Base-by-base conservation (phyloP, 2,113 vertebrate species). In the Ptilorrhoa leucosticta region DNA sequence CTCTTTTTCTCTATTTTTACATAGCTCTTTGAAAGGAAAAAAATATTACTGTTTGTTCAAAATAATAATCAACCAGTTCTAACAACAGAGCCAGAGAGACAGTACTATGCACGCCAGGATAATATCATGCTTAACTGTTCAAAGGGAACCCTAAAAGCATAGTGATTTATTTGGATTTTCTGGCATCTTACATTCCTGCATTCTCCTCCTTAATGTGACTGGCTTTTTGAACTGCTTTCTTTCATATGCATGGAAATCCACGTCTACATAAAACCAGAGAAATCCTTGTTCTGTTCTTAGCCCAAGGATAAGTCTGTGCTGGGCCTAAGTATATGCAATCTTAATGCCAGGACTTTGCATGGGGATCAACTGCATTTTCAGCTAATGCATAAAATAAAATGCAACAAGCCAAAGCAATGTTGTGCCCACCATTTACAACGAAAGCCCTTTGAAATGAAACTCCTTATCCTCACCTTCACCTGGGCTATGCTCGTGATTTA, bases 391-490 rank as follows among this genome's bases (percentile, higher is more conserved):
- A n/a, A 81, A 89, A 77, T 58, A 72, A 89, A 93, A 91, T 44
- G 53, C 80, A 79, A 16, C 57, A 64, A 70, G 48, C 28, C 42
- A 83, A 68, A 87, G 42, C 16, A 22, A 5, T n/a, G 35, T 22
- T 57, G 31, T 63, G 26, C n/a, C 22, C 17, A 60, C 19, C 28
- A 18, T 61, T 83, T 81, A 69, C 35, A 35, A 50, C 9, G 79
- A 76, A 86, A 75, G 7, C 17, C 39, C 47, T 86, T 83, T 83
- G 68, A 94, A 95, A 81, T 63, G 54, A 79, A 89, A n/a, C 68
- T 89, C 71, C 63, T 95, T 95, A 77, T 53, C 68, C 64, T 88
- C 72, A 83, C 68, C 75, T 85, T 96, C 83, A 92, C 70, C 83
- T 73, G 57, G 20, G 21, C 57, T 66, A 1, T 13, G 33, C n/a